Base-by-base conservation (phyloP, 2,888 invertebrate genomes). In the Drosophila demipolita region DNA sequence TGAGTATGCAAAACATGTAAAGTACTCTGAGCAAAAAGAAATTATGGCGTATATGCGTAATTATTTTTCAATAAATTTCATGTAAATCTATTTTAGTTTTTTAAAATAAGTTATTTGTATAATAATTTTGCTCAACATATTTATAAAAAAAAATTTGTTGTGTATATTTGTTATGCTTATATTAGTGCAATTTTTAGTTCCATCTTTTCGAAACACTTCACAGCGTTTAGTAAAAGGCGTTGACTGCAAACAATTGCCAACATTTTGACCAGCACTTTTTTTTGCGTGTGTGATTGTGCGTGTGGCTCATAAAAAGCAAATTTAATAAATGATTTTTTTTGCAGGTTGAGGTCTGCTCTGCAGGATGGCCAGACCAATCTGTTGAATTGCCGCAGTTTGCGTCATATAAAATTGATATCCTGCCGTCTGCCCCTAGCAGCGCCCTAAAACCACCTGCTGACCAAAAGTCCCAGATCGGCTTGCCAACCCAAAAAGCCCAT, bases 321-420 rank as follows among this genome's bases (percentile, higher is more conserved):
- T 84, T 87, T 77, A 80, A 87, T 87, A 87, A 84, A 89, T 83
- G 89, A 86, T 53, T 80, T 80, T 67, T 71, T 73, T 67, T 66
- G 71, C 69, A 70, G 49, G 61, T 38, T 55, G 49, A 38, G 60
- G 54, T 26, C 12, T 23, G 48, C 61, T 49, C 40, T 35, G 38
- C 50, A 20, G 32, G 61, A 42, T 35, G 57, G 33, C 38, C 26
- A 35, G 42, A 54, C 35, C 59, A 64, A 52, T 59, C 60, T 45
- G 49, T 48, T 62, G 68, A 67, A 71, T 62, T 58, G 59, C 62
- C 66, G 67, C 63, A 71, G 66, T 57, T 64, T 72, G 76, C 71
- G 66, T 79, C 89, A 89, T 85, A 81, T 79, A 89, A 85, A 87
- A 85, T 85, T 83, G 87, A 85, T 84, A 83, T 59, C 52, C 79